These are phyloP conservation scores for Pundamilia nyererei DNA, from an alignment of 2,113 vertebrate genomes.

Conservation along the genomic window DNA sequence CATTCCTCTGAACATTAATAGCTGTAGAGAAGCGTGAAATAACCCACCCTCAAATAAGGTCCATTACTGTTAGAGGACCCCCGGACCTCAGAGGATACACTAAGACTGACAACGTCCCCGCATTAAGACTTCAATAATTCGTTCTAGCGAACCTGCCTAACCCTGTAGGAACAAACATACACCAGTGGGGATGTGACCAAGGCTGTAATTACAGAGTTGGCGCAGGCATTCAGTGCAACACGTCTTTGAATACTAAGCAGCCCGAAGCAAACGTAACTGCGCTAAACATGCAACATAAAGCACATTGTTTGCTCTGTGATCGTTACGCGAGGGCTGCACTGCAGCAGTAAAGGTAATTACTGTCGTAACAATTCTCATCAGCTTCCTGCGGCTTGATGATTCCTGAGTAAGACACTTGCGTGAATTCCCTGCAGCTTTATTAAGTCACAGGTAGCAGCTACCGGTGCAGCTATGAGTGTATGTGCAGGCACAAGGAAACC, in stretches of 20 bases:
- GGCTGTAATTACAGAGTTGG: constrained; percentile 9
- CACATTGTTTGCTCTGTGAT: constrained; percentile 9
- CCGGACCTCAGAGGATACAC: constrained; percentile 4
- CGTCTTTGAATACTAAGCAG: constrained; percentile 5
- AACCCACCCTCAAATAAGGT: constrained; percentile 41
- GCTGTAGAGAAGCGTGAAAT: constrained; percentile 52
- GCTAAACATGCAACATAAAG: not conserved
- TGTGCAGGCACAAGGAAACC: not conserved
- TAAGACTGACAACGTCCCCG: not conserved
- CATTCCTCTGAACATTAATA: constrained; percentile 45
- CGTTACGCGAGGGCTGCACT: not conserved
- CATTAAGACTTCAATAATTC: constrained; percentile 40
- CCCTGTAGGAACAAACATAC: not conserved
- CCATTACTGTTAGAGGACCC: constrained; percentile 39
- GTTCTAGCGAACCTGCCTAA: constrained; percentile 5
- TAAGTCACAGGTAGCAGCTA: not conserved
- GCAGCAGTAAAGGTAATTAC: constrained; percentile 36
- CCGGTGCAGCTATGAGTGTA: not conserved
- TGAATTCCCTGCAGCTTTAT: not conserved
- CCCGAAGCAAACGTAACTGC: not conserved
- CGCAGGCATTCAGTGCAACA: not conserved
- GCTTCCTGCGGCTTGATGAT: constrained; percentile 21
- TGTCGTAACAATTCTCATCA: constrained; percentile 45
- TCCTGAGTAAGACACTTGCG: constrained; percentile 8
- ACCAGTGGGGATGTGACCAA: not conserved